These are phyloP conservation scores for Lepus americanus DNA, from an alignment of 2,113 vertebrate species.

Conservation along the genomic window DNA sequence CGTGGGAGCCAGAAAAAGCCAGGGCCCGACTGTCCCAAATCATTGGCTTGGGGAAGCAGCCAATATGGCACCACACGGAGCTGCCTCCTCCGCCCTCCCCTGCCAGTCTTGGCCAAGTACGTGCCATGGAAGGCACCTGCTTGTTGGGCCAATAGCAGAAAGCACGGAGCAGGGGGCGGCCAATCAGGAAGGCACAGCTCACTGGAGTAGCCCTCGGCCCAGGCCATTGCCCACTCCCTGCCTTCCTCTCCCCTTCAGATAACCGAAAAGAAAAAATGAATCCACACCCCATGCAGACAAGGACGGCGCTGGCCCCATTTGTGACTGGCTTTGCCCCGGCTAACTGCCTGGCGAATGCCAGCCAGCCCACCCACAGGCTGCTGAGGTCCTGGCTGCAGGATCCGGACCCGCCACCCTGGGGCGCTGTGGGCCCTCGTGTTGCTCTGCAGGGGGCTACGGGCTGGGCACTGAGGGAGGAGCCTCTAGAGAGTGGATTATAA, in stretches of 20 bases:
- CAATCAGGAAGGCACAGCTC: not conserved
- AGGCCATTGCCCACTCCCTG: not conserved
- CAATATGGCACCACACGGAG: not conserved
- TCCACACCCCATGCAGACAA: not conserved
- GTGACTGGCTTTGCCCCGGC: not conserved
- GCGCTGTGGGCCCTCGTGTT: not conserved
- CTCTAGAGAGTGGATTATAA: not conserved
- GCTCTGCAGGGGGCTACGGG: not conserved
- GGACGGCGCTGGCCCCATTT: not conserved
- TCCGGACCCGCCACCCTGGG: not conserved
- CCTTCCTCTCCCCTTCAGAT: not conserved
- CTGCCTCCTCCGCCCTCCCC: not conserved
- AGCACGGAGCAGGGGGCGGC: not conserved
- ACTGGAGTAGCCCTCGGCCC: not conserved
- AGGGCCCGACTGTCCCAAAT: not conserved
- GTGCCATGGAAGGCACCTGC: not conserved
- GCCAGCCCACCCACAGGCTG: not conserved
- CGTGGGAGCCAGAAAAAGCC: not conserved
- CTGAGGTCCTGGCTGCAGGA: not conserved
- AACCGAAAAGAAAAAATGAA: not conserved
- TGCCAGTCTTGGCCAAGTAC: not conserved
- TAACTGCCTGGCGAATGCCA: not conserved
- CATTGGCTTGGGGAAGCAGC: not conserved
- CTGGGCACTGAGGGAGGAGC: not conserved
- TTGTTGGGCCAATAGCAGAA: not conserved